Evolutionary conservation across 2,113 vertebrate species (phyloP).

Genomic region (Axis porcinus): DNA sequence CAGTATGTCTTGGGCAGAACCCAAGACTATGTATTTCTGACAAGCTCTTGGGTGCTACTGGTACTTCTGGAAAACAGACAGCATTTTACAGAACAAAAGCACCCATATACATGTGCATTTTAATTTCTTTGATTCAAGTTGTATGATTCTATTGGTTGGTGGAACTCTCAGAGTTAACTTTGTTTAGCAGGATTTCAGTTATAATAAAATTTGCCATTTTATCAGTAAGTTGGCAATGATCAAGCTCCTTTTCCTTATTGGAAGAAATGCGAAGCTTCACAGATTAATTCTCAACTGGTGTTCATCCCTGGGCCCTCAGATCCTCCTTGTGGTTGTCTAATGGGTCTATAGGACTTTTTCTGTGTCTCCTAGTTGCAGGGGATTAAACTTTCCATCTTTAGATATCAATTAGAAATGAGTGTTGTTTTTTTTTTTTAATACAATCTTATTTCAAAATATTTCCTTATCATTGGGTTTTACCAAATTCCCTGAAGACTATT

Average conservation of each 20-base stretch:
- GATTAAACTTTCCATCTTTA: neutral
- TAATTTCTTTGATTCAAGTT: neutral
- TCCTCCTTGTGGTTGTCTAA: neutral
- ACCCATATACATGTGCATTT: neutral
- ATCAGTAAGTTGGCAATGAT: neutral
- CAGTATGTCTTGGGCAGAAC: neutral
- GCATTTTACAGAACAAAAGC: neutral
- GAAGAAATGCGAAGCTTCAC: neutral
- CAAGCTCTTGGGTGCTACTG: neutral
- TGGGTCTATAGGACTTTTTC: neutral
- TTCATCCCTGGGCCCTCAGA: neutral
- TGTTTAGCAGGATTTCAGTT: neutral
- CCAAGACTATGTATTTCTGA: neutral
- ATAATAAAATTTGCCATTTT: neutral
- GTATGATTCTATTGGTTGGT: neutral
- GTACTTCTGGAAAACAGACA: neutral
- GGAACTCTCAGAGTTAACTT: conserved; percentile 18
- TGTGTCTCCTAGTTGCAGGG: neutral
- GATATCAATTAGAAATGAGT: neutral
- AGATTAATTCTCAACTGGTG: neutral
- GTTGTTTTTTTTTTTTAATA: neutral
- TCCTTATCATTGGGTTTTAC: neutral
- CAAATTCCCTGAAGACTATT: conserved; percentile 6
- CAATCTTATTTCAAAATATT: conserved; percentile 13
- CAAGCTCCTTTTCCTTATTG: neutral